Percentiles rank a stretch among this genome's conserved stretches.
phyloP scores from a whole-genome alignment of 2,797 vertebrate species.

The Anomalospiza imberbis region DNA sequence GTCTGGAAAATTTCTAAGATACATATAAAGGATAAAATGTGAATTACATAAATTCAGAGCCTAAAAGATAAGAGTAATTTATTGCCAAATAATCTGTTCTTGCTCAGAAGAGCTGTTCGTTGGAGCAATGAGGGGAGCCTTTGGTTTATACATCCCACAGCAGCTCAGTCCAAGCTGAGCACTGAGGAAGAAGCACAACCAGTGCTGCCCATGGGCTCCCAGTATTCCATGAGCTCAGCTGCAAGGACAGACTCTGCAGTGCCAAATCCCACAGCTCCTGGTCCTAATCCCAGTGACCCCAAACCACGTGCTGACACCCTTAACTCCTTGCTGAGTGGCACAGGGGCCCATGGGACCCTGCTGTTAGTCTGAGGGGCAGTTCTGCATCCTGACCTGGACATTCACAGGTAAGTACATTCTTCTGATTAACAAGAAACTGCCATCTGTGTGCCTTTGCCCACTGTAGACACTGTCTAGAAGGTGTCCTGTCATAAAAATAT shows the following conservation, averaged over 20 bases:
- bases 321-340: neutral
- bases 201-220: neutral
- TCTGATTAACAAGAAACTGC: neutral
- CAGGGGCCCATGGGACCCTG: neutral
- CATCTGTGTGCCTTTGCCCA: neutral
- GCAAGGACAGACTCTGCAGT: neutral
- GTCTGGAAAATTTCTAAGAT: neutral
- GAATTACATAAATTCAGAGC: neutral
- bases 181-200: neutral
- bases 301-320: accelerated
- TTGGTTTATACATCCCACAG: neutral
- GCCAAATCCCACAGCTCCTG: neutral
- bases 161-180: neutral
- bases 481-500: neutral
- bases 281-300: neutral
- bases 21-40: neutral
- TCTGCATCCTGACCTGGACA: neutral
- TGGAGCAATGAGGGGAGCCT: neutral
- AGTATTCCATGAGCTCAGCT: neutral
- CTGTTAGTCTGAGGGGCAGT: neutral
- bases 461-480: neutral
- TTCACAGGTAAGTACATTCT: neutral
- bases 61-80: neutral
- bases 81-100: neutral
- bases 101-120: neutral